A percentile compares a stretch with the other conserved stretches of the same genome.
Evolutionary conservation across 1,140 invertebrate genomes (phyloP).

Genomic region (Metaphire vulgaris): DNA sequence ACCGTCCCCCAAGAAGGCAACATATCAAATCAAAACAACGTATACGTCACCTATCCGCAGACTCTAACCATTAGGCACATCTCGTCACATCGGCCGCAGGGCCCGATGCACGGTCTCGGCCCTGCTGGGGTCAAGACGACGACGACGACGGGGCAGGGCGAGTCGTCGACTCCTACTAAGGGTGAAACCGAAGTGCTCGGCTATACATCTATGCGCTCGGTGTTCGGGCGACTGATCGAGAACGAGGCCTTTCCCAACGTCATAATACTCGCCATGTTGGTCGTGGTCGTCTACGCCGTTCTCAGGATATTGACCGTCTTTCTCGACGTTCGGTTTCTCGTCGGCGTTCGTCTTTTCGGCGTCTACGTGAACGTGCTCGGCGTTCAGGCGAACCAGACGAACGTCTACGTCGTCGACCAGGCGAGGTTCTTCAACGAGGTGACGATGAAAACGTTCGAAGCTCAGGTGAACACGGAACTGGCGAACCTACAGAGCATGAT

Average conservation of each 20-base stretch:
- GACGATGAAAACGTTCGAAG: slow-evolving; percentile 25
- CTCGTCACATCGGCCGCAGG: no score
- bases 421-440: slow-evolving; percentile 27
- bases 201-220: slow-evolving; percentile 4
- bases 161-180: no score
- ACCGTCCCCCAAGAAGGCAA: not conserved
- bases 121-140: not conserved
- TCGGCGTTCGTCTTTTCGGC: not conserved
- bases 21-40: not conserved
- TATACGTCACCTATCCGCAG: not conserved
- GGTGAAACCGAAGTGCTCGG: no score
- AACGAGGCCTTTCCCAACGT: slow-evolving; percentile 6
- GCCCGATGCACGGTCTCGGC: no score
- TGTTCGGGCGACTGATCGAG: slow-evolving; percentile 1
- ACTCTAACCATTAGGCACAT: not conserved
- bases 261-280: slow-evolving; percentile 5
- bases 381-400: slow-evolving; percentile 25
- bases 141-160: no score
- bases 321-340: not conserved
- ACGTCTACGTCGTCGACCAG: slow-evolving; percentile 27
- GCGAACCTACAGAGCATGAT: slow-evolving; percentile 24
- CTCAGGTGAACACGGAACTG: slow-evolving; percentile 20
- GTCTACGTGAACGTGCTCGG: slow-evolving; percentile 13
- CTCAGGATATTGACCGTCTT: not conserved
- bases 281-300: not conserved